Conservation (phyloP, 2,888 invertebrate species). For the Tinea semifulvella region DNA sequence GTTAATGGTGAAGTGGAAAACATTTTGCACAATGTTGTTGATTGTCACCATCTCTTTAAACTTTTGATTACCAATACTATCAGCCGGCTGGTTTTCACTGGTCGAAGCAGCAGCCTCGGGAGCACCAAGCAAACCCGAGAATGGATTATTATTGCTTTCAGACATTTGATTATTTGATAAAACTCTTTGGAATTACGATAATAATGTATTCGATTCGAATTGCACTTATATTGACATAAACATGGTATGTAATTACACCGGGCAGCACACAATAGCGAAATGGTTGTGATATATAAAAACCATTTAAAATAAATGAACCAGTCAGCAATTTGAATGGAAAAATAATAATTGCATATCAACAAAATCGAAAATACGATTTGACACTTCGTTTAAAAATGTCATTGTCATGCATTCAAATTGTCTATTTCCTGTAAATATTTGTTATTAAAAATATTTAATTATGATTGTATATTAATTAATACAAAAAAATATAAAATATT, state of each 20-base stretch:
- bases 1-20: constrained; percentile 78
- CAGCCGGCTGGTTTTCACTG: constrained; percentile 25
- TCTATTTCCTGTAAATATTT: too few species aligned
- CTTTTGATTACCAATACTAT: constrained; percentile 30
- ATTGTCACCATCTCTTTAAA: constrained; percentile 40
- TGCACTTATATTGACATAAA: constrained; percentile 8
- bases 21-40: constrained; percentile 70
- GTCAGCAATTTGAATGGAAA: too few species aligned
- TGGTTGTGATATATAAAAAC: too few species aligned
- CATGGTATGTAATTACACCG: neutral
- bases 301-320: too few species aligned
- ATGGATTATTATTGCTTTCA: constrained; percentile 53
- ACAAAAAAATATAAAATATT: too few species aligned
- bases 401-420: constrained; percentile 8
- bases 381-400: constrained; percentile 1
- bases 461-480: too few species aligned
- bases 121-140: constrained; percentile 42
- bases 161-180: constrained; percentile 33
- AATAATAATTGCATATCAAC: too few species aligned
- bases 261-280: too few species aligned
- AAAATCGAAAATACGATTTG: neutral
- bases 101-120: constrained; percentile 22
- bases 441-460: too few species aligned
- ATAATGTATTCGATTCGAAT: constrained; percentile 14
- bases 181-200: constrained; percentile 11